These are phyloP conservation scores for Nemoura dubitans DNA, from an alignment of 2,888 invertebrate species.

Conservation along the genomic window DNA sequence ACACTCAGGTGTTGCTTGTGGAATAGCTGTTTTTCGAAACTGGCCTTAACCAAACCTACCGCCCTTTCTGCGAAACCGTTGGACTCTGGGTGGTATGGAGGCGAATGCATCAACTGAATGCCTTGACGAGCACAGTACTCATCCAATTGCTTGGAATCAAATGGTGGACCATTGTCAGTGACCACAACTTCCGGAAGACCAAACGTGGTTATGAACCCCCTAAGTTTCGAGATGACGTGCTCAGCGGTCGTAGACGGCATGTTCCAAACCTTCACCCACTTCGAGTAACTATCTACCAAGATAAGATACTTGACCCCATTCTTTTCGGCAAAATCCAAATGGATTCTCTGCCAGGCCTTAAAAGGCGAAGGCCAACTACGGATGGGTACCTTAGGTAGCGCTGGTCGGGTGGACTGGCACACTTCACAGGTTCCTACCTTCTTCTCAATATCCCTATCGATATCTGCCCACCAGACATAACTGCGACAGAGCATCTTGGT, in stretches of 20 bases:
- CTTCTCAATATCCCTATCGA: slow-evolving; percentile 48
- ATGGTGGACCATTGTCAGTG: slow-evolving; percentile 53
- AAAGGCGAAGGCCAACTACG: slow-evolving; percentile 52
- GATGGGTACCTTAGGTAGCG: slow-evolving; percentile 44
- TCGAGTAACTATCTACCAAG: slow-evolving; percentile 51
- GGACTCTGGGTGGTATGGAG: slow-evolving; percentile 52
- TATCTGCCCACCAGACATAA: slow-evolving; percentile 49
- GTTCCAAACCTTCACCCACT: slow-evolving; percentile 52
- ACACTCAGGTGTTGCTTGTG: no score
- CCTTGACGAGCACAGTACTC: slow-evolving; percentile 49
- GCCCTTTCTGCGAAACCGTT: slow-evolving; percentile 49
- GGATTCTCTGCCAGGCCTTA: slow-evolving; percentile 51
- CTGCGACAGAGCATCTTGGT: slow-evolving; percentile 44
- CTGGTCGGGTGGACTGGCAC: slow-evolving; percentile 49
- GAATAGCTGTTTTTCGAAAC: no score
- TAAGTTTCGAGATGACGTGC: slow-evolving; percentile 48
- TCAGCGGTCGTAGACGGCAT: slow-evolving; percentile 50
- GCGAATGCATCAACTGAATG: slow-evolving; percentile 49
- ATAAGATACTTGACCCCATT: slow-evolving; percentile 51
- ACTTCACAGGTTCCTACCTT: slow-evolving; percentile 40
- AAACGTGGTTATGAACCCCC: slow-evolving; percentile 53
- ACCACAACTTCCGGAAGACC: slow-evolving; percentile 53
- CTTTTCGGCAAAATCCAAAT: slow-evolving; percentile 52
- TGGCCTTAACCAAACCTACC: no score
- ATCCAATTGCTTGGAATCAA: slow-evolving; percentile 53